Conservation (phyloP, 2,888 invertebrate genomes). For the Teinopalpus imperialis region DNA sequence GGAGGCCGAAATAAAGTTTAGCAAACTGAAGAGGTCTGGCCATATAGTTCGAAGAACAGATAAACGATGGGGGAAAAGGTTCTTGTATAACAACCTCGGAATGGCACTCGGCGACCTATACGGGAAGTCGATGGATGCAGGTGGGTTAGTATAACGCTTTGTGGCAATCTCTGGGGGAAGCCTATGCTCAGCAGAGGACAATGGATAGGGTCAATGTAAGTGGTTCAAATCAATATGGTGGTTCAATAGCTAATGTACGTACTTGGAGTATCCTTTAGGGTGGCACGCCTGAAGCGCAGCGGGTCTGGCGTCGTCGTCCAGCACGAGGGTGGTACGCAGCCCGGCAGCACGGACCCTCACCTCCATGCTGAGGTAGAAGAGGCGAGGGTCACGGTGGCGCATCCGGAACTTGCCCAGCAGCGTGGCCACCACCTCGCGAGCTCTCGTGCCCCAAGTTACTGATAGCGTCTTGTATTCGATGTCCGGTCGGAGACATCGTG, state of each 20-base stretch:
- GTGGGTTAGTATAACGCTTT: no score
- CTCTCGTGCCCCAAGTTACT: constrained; percentile 93
- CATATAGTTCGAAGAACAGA: no score
- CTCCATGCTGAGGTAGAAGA: constrained; percentile 97
- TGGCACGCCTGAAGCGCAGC: constrained; percentile 96
- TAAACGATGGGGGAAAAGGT: no score
- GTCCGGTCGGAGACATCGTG: constrained; percentile 93
- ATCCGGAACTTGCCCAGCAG: constrained; percentile 94
- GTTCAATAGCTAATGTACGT: constrained; percentile 54
- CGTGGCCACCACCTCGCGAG: constrained; percentile 92
- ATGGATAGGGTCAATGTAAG: no score
- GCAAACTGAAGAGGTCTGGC: no score
- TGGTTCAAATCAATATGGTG: no score
- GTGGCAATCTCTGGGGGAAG: no score
- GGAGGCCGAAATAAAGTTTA: no score
- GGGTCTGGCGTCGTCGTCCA: constrained; percentile 94
- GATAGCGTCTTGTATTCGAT: constrained; percentile 97
- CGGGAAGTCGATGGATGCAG: no score
- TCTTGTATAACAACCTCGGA: no score
- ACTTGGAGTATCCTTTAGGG: constrained; percentile 96
- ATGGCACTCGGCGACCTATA: no score
- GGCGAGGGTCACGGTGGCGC: constrained; percentile 94
- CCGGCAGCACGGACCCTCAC: constrained; percentile 93
- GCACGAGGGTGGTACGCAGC: constrained; percentile 89
- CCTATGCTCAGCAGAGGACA: no score